phyloP scores from a whole-genome alignment of 2,797 vertebrate species.

The Enteromius viviparus region DNA sequence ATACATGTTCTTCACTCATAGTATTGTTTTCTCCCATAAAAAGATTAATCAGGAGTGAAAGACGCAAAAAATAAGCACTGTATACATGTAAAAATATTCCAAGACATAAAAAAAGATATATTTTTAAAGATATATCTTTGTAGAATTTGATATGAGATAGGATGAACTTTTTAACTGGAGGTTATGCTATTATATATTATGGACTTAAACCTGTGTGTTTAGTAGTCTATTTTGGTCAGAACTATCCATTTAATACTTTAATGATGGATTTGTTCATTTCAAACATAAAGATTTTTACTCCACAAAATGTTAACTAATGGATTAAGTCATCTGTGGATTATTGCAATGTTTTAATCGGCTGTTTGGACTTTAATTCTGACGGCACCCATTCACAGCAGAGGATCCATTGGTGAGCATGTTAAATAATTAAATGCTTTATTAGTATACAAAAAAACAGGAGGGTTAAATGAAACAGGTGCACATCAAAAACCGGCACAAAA shows the following conservation, averaged over 20 bases:
- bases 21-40: not conserved
- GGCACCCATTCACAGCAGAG: not conserved
- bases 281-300: not conserved
- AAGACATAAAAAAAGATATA: too few species aligned
- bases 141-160: not conserved
- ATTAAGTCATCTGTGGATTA: not conserved
- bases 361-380: not conserved
- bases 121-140: not conserved
- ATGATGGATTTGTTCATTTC: not conserved
- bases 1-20: not conserved
- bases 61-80: not conserved
- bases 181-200: not conserved
- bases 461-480: constrained; percentile 29
- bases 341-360: not conserved
- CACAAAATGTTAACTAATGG: not conserved
- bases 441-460: not conserved
- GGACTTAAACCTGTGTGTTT: not conserved
- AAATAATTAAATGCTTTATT: not conserved
- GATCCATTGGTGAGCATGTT: not conserved
- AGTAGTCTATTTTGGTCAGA: not conserved
- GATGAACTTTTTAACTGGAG: not conserved
- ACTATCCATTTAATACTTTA: not conserved
- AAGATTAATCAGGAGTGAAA: not conserved
- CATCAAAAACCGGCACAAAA: not conserved
- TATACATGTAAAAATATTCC: not conserved